A percentile compares a stretch with the other conserved stretches of the same genome.
Evolutionary conservation across 2,113 vertebrate species (phyloP).

Genomic region (Gadus macrocephalus): DNA sequence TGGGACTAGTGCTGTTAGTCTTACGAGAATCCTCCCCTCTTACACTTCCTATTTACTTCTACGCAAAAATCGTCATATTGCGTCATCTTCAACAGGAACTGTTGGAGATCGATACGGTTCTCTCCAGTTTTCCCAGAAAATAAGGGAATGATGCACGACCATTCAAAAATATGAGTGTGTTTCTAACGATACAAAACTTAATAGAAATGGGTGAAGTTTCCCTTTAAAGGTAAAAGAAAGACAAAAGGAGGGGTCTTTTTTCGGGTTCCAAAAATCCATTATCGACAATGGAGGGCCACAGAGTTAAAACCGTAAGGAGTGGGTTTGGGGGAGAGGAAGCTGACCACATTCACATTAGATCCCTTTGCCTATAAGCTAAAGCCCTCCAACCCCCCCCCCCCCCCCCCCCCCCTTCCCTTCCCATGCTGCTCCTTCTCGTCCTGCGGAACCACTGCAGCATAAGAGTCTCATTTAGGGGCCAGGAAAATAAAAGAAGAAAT

Average conservation of each 20-base stretch:
- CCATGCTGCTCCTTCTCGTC: constrained; percentile 36
- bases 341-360: not conserved
- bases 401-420: constrained; percentile 16
- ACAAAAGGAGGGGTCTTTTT: constrained; percentile 13
- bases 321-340: too few species aligned
- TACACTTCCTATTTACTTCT: too few species aligned
- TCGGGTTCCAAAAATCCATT: constrained; percentile 18
- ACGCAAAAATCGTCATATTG: too few species aligned
- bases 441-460: constrained; percentile 53
- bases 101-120: too few species aligned
- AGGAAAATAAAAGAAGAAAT: constrained; percentile 67
- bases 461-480: constrained; percentile 71
- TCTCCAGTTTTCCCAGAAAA: too few species aligned
- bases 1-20: too few species aligned
- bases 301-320: constrained; percentile 40
- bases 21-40: too few species aligned
- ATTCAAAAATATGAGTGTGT: too few species aligned
- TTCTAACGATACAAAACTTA: too few species aligned
- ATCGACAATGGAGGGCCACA: constrained; percentile 31
- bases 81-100: too few species aligned
- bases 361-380: constrained; percentile 35
- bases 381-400: constrained; percentile 12
- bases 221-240: not conserved
- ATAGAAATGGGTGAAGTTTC: too few species aligned
- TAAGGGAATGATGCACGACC: too few species aligned